A percentile compares a stretch with the other conserved stretches of the same genome.
Conservation (phyloP, 2,888 invertebrate genomes). For the Chymomyza amoena region DNA sequence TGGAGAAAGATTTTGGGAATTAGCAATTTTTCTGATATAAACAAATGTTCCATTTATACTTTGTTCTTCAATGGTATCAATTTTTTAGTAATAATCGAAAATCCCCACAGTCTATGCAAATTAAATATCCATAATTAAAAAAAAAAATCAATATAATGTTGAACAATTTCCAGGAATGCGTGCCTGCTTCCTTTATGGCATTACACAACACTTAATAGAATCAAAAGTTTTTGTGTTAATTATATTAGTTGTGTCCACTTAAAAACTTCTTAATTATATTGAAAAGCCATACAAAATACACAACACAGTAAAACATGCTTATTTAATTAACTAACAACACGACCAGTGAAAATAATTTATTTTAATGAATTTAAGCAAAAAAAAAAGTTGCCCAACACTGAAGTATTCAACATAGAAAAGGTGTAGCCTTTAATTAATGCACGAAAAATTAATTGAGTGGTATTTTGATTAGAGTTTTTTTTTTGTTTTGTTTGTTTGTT, state of each 20-base stretch:
- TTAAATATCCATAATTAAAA: too few relatives aligned
- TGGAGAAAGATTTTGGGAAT: too few relatives aligned
- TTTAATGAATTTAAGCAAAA: slow-evolving; percentile 32
- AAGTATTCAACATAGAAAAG: slow-evolving; percentile 54
- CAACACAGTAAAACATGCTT: slow-evolving; percentile 10
- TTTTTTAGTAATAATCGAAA: too few relatives aligned
- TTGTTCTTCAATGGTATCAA: too few relatives aligned
- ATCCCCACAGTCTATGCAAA: too few relatives aligned
- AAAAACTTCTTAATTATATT: neutral
- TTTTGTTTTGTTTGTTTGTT: neutral
- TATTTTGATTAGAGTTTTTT: slow-evolving; percentile 18
- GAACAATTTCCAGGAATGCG: too few relatives aligned
- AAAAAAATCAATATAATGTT: too few relatives aligned
- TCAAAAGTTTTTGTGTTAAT: slow-evolving; percentile 12
- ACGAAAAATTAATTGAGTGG: slow-evolving; percentile 52
- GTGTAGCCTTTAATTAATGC: slow-evolving; percentile 55
- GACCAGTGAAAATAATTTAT: slow-evolving; percentile 15
- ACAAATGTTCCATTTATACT: too few relatives aligned
- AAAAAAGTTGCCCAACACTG: slow-evolving; percentile 43
- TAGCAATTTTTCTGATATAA: too few relatives aligned
- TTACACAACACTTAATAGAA: neutral
- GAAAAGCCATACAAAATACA: neutral
- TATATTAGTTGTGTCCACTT: slow-evolving; percentile 17
- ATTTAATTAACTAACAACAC: slow-evolving; percentile 49
- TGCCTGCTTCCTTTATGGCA: neutral